These are phyloP conservation scores for Drosophila fuyamai DNA, from an alignment of 1,140 invertebrate genomes.

Conservation along the genomic window DNA sequence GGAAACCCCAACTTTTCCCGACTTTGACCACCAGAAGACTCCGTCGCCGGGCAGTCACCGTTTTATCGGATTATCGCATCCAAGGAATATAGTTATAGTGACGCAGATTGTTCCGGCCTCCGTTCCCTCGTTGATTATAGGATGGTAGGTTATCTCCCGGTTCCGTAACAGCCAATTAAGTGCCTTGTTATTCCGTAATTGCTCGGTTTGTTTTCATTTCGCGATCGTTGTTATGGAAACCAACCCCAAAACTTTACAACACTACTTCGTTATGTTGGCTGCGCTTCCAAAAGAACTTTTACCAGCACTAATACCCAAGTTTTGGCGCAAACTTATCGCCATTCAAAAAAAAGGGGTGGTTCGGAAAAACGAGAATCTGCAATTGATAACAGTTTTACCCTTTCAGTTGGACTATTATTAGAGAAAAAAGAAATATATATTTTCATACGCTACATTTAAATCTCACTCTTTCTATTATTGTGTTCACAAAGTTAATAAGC, in stretches of 20 bases:
- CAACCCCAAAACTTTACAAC: neutral
- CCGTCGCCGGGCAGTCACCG: constrained; percentile 7
- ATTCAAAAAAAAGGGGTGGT: constrained; percentile 2
- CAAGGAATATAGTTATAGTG: neutral
- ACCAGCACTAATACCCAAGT: constrained; percentile 1
- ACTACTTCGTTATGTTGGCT: constrained; percentile 16
- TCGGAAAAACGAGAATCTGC: neutral
- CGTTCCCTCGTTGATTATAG: neutral
- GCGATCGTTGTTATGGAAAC: constrained; percentile 42
- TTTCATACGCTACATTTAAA: no score
- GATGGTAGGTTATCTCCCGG: constrained; percentile 41
- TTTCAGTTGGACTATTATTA: no score
- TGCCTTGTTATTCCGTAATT: constrained; percentile 28
- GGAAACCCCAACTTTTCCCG: neutral
- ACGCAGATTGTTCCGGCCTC: neutral
- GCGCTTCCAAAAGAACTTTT: constrained; percentile 13
- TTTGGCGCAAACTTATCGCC: constrained; percentile 6
- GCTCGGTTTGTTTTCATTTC: constrained; percentile 38
- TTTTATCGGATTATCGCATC: constrained; percentile 1
- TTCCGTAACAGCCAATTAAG: constrained; percentile 46
- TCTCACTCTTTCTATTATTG: no score
- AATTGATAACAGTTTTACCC: neutral
- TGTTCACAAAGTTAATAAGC: no score
- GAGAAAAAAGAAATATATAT: no score
- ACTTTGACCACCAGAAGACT: constrained; percentile 9